Evolutionary conservation across 2,888 invertebrate genomes (phyloP), one percentile per base, ranked within the genome.

Genomic region (Sinopyrophorus schimmeli): DNA sequence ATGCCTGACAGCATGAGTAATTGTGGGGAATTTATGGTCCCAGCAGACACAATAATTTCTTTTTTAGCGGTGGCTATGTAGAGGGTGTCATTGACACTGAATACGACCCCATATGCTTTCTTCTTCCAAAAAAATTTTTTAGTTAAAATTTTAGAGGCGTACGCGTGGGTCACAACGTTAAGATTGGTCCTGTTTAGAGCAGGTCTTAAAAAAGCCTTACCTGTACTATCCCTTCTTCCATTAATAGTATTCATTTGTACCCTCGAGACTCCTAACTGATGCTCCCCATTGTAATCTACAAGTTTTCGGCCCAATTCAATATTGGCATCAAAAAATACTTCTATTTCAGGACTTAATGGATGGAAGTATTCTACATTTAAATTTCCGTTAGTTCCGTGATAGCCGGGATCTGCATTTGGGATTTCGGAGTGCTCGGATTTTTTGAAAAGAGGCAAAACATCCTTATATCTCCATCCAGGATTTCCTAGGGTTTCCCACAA

Each of bases 1-100:
- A 91, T 75, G 6, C 92, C 92, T 0, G 91, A 90, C 7, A 92
- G 69, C 87, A 91, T 84, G 31, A 93, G 70, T 6, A 92, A 69
- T 67, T 92, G 91, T 0, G 92, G 89, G 0, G 90, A 87, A 53
- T 86, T 87, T 18, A 92, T 82, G 1, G 86, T 74, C 3, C 92
- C 92, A 0, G 89, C 89, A 5, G 86, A 81, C 11, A 91, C 70
- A 35, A 92, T 79, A 1, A 92, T 80, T 72, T 89, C 91, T 54
- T 83, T 86, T 3, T 75, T 77, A 3, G 87, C 89, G 3, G 71
- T 64, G 5, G 77, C 76, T n/a, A 69, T 58, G 49, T 72, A 81
- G 54, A 75, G 75, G 61, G 65, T 73, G 10, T 77, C 78, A 51
- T 79, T 74, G 64, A 85, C 83, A 1, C 76, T 62, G 60, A 87